These are phyloP conservation scores for Rhagologus leucostigma DNA, from an alignment of 2,113 vertebrate species.

Conservation along the genomic window DNA sequence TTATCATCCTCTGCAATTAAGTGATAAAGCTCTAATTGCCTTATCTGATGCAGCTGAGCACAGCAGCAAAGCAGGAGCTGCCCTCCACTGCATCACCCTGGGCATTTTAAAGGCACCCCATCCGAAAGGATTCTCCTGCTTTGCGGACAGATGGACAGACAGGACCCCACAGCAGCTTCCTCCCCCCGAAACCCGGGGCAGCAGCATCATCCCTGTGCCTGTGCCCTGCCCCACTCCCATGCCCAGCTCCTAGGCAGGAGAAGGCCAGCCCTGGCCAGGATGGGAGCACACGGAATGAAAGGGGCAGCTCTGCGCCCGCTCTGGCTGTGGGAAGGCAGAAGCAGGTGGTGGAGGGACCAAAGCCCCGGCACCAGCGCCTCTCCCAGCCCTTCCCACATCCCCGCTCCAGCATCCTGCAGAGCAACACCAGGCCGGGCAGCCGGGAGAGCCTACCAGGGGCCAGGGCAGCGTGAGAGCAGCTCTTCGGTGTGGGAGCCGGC, in stretches of 20 bases:
- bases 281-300: neutral
- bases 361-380: accelerated
- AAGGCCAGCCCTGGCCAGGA: neutral
- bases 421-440: neutral
- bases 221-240: accelerated
- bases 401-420: neutral
- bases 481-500: accelerated
- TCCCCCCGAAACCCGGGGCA: accelerated
- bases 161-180: neutral
- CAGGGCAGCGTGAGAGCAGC: neutral
- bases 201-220: neutral
- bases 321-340: neutral
- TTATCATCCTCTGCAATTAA: neutral
- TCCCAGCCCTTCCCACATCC: neutral
- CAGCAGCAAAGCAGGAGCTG: neutral
- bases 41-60: neutral
- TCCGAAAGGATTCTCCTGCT: neutral
- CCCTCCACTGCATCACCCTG: accelerated
- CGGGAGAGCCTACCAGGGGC: neutral
- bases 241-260: neutral
- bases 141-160: neutral
- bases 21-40: neutral
- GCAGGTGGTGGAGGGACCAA: neutral
- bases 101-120: neutral
- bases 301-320: neutral